Evolutionary conservation across 2,888 invertebrate genomes (phyloP), one percentile per base, ranked within the genome.

Genomic region (Tachystola acroxantha): DNA sequence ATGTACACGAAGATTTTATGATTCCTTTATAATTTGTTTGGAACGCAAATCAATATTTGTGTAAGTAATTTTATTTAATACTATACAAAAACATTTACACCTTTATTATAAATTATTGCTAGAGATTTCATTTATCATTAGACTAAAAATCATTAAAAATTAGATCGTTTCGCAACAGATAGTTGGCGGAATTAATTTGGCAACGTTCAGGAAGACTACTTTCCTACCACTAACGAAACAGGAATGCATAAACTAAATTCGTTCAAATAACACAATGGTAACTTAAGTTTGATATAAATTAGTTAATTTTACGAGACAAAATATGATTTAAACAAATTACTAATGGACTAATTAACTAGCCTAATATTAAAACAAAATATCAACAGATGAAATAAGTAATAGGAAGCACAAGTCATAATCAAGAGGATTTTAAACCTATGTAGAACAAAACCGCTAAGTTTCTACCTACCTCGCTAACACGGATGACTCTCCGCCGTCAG

Each of bases 191-290:
- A 66, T 70, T 64, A 78, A 81, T 86, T 86, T 86, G 86, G 86
- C 86, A 85, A 84, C 81, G 80, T 82, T 85, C 66, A 79, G 84
- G 85, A 86, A 86, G 86, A 86, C 85, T 84, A 84, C 81, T 82
- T 78, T 80, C 74, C 80, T 85, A 85, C 76, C 71, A 81, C 80
- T 82, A 80, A 81, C 79, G 78, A 84, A 84, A 86, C 76, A 82
- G 80, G 75, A 81, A 78, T 84, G 82, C 76, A 67, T 70, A 66
- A 80, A 85, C 82, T 82, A 84, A 86, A 85, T 82, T 82, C 82
- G 82, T 71, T 81, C 72, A 61, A 75, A 80, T 75, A 82, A 81
- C 79, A 75, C 57, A 77, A 64, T 85, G 85, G 85, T 86, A 86
- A 86, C 85, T 79, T 51, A 78, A 49, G 64, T 72, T 74, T 69